These are phyloP conservation scores for Malacosoma neustria DNA, from an alignment of 2,888 invertebrate genomes.

Conservation along the genomic window DNA sequence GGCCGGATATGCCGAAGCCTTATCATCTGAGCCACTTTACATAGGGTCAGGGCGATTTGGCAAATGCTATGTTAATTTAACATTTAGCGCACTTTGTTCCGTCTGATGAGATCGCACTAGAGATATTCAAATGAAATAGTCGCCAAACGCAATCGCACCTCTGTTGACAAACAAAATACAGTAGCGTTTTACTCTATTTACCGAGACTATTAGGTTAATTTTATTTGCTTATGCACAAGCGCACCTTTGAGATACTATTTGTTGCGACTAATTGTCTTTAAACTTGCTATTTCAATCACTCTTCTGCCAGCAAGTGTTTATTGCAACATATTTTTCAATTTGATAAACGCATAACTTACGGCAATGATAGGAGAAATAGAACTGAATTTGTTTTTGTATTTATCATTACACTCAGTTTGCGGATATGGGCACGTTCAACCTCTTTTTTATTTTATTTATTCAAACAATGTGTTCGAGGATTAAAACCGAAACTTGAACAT, in stretches of 20 bases:
- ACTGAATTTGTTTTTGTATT: too few species aligned
- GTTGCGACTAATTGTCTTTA: constrained; percentile 3
- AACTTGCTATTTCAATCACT: not conserved
- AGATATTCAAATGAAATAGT: constrained; percentile 59
- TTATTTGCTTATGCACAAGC: constrained; percentile 36
- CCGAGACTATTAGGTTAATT: constrained; percentile 42
- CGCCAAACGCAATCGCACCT: constrained; percentile 27
- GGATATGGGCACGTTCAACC: too few species aligned
- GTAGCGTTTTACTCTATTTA: constrained; percentile 40
- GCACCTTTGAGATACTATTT: constrained; percentile 18
- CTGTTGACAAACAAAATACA: constrained; percentile 45
- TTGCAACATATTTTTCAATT: not conserved
- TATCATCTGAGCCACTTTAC: constrained; percentile 52
- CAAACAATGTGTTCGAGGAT: too few species aligned
- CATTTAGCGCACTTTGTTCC: constrained; percentile 55
- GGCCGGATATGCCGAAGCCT: constrained; percentile 44
- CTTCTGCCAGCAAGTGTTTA: too few species aligned
- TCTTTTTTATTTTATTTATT: too few species aligned
- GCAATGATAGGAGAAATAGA: too few species aligned
- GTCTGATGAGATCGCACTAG: constrained; percentile 42
- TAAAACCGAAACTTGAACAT: too few species aligned
- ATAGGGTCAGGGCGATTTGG: constrained; percentile 55
- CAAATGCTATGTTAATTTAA: constrained; percentile 53
- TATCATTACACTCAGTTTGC: too few species aligned
- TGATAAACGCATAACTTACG: constrained; percentile 1